Conservation (phyloP, 1,140 invertebrate genomes). For the Nephotettix cincticeps region DNA sequence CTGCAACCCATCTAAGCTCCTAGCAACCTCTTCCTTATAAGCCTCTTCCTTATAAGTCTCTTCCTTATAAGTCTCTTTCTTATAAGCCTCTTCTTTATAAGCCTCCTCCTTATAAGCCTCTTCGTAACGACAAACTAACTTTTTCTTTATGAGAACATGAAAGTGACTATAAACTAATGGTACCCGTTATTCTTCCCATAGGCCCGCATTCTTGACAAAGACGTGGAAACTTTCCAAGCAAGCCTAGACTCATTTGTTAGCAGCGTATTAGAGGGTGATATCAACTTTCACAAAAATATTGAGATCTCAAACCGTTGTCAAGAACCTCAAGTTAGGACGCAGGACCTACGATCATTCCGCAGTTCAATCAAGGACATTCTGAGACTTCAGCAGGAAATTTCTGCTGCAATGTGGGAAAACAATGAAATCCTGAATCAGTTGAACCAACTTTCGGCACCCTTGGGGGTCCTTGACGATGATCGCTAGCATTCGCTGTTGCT, state of each 20-base stretch:
- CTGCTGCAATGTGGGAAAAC: slow-evolving; percentile 49
- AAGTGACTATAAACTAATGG: background rate
- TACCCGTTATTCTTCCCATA: slow-evolving; percentile 49
- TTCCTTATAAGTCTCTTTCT: background rate
- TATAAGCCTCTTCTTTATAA: background rate
- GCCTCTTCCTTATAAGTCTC: background rate
- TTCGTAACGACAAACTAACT: background rate
- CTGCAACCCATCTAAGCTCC: too few species aligned
- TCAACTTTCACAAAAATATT: slow-evolving; percentile 39
- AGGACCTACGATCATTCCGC: slow-evolving; percentile 37
- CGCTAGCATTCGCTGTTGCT: background rate
- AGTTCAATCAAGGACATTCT: slow-evolving; percentile 50
- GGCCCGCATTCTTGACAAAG: slow-evolving; percentile 72
- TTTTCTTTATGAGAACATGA: background rate
- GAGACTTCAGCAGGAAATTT: slow-evolving; percentile 51
- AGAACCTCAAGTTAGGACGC: slow-evolving; percentile 25
- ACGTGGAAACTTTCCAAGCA: slow-evolving; percentile 59
- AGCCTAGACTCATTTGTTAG: slow-evolving; percentile 43
- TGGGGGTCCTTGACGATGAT: background rate
- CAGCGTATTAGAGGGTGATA: slow-evolving; percentile 36
- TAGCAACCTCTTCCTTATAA: background rate
- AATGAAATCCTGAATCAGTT: slow-evolving; percentile 49
- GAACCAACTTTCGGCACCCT: slow-evolving; percentile 40
- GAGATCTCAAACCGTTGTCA: slow-evolving; percentile 32
- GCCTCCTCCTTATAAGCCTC: background rate